Percentiles rank a stretch among this genome's conserved stretches.
phyloP scores from a whole-genome alignment of 2,888 invertebrate genomes.

The Syrista parreyssii region DNA sequence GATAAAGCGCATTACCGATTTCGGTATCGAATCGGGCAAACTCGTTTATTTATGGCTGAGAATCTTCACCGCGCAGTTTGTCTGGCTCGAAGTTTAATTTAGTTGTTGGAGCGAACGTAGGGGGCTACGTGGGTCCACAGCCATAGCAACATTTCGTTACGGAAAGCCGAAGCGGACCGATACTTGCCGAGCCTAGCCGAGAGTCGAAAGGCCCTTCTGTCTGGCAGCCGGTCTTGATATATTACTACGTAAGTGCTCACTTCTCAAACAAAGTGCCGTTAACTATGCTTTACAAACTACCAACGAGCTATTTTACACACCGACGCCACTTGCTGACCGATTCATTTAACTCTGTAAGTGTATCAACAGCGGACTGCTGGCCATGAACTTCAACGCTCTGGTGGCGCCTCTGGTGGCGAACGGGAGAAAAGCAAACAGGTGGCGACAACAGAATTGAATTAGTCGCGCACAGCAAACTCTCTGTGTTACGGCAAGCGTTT shows the following conservation, averaged over 20 bases:
- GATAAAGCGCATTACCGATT: slow-evolving; percentile 43
- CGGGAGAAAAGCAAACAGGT: background rate
- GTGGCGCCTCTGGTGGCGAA: background rate
- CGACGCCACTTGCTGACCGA: background rate
- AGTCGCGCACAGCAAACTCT: background rate
- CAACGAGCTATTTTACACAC: slow-evolving; percentile 12
- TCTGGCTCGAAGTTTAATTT: slow-evolving; percentile 43
- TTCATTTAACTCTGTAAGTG: background rate
- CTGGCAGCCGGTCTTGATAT: slow-evolving; percentile 23
- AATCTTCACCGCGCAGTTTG: slow-evolving; percentile 37
- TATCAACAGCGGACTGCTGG: background rate
- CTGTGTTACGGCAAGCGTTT: background rate
- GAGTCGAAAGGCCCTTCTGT: background rate
- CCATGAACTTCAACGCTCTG: background rate
- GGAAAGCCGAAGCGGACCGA: background rate
- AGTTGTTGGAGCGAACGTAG: slow-evolving; percentile 16
- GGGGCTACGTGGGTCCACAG: background rate
- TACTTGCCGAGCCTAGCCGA: background rate
- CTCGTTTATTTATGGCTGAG: slow-evolving; percentile 46
- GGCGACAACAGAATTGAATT: background rate
- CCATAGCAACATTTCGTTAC: background rate
- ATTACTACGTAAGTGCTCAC: slow-evolving; percentile 22
- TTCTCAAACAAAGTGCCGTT: slow-evolving; percentile 22
- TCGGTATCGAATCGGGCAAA: slow-evolving; percentile 41
- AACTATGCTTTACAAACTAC: slow-evolving; percentile 18